phyloP scores from a whole-genome alignment of 2,797 vertebrate genomes.

The Microtus obscurus region DNA sequence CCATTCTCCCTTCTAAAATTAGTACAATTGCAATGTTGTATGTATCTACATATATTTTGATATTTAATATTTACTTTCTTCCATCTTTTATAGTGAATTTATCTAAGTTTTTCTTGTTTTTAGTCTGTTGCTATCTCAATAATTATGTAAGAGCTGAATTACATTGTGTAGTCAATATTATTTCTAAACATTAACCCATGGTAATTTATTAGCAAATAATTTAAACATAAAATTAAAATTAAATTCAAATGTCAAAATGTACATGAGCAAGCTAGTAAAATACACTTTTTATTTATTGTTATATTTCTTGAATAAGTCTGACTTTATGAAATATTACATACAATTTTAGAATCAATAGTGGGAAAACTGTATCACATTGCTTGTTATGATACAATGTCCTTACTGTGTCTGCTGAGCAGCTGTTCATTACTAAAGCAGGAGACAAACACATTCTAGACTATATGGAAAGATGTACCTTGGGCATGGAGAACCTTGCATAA shows the following conservation, averaged over 20 bases:
- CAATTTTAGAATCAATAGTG: not conserved
- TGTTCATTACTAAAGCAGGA: slow-evolving; percentile 19
- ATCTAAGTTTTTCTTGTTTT: not conserved
- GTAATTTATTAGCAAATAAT: not conserved
- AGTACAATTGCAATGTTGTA: not conserved
- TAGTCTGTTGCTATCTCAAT: not conserved
- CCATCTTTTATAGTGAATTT: not conserved
- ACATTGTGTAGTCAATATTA: not conserved
- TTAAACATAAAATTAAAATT: not conserved
- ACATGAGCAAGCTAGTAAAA: not conserved
- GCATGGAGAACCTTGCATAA: not conserved
- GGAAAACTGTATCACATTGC: not conserved
- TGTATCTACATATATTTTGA: not conserved
- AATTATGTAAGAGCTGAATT: not conserved
- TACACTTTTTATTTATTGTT: not conserved
- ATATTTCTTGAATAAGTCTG: not conserved
- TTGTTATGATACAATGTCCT: not conserved
- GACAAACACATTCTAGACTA: slow-evolving; percentile 5
- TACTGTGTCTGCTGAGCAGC: not conserved
- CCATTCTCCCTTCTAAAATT: not conserved
- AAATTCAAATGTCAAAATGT: not conserved
- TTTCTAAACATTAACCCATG: not conserved
- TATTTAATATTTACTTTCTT: not conserved
- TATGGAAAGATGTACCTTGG: not conserved
- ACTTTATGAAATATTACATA: not conserved